A percentile compares a stretch with the other conserved stretches of the same genome.
Evolutionary conservation across 2,888 invertebrate genomes (phyloP).

Genomic region (Chalcosyrphus nemorum): DNA sequence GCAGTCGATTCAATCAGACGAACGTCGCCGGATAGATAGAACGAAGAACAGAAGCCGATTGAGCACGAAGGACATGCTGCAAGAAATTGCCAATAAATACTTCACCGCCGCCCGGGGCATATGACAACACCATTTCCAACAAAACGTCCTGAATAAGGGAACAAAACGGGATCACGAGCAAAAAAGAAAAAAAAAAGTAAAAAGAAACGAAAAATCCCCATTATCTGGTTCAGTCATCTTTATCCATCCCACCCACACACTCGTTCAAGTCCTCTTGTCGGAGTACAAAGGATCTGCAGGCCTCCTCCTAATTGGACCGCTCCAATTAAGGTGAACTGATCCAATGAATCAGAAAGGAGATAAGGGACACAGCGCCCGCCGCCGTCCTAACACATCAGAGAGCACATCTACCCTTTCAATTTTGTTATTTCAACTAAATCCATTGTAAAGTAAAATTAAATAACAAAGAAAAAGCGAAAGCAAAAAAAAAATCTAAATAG

Average conservation of each 20-base stretch:
- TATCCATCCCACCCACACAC: conserved; percentile 39
- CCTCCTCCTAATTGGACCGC: conserved; percentile 72
- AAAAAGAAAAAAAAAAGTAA: conserved; percentile 1
- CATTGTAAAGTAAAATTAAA: conserved; percentile 64
- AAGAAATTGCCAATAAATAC: conserved; percentile 71
- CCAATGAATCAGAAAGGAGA: conserved; percentile 81
- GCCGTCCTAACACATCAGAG: conserved; percentile 65
- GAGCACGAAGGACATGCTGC: conserved; percentile 71
- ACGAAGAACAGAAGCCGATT: conserved; percentile 50
- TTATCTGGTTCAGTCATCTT: conserved; percentile 71
- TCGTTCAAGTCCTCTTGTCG: conserved; percentile 46
- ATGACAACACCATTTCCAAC: conserved; percentile 62
- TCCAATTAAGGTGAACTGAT: conserved; percentile 81
- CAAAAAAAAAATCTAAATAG: conserved; percentile 24
- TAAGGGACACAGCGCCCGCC: conserved; percentile 76
- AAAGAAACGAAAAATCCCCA: conserved; percentile 10
- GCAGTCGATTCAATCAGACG: conserved; percentile 38
- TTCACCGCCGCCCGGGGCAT: conserved; percentile 64
- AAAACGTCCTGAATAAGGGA: conserved; percentile 52
- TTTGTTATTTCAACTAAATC: conserved; percentile 68
- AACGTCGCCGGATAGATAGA: conserved; percentile 49
- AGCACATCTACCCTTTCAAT: conserved; percentile 68
- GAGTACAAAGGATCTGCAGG: conserved; percentile 67
- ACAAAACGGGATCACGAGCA: conserved; percentile 59
- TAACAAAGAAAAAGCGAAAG: conserved; percentile 37